Percentiles rank a stretch among this genome's conserved stretches.
Evolutionary conservation across 1,140 invertebrate genomes (phyloP).

Genomic region (Vollenhovia emeryi): DNA sequence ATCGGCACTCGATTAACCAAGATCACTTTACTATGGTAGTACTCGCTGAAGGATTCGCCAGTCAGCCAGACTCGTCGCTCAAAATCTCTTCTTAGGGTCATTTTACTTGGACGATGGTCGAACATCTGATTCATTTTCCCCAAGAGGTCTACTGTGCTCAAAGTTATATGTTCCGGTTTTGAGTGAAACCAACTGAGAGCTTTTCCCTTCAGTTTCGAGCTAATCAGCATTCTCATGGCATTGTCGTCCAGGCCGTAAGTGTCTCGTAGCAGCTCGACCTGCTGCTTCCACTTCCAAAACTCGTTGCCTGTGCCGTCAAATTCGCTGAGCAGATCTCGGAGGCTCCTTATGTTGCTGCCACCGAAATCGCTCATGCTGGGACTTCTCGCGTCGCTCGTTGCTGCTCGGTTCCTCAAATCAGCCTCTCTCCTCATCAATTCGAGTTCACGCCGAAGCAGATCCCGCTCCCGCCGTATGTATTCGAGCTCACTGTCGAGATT

Average conservation of each 20-base stretch:
- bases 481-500: too few relatives aligned
- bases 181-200: conserved; percentile 17
- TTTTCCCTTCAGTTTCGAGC: background rate
- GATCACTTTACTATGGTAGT: background rate
- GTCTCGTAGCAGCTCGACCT: background rate
- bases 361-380: background rate
- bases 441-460: background rate
- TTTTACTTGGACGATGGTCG: background rate
- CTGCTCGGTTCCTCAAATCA: too few relatives aligned
- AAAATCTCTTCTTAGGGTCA: background rate
- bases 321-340: background rate
- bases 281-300: background rate
- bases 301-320: background rate
- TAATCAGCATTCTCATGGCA: background rate
- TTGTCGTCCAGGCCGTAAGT: background rate
- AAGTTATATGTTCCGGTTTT: background rate
- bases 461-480: background rate
- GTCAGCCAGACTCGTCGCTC: background rate
- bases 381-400: background rate
- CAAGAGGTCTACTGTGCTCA: background rate
- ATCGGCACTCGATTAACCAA: background rate
- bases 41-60: background rate
- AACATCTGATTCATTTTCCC: background rate
- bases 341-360: background rate
- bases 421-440: background rate